A percentile compares a stretch with the other conserved stretches of the same genome.
Evolutionary conservation across 2,797 vertebrate species (phyloP).

Genomic region (Gadopsis bispinosus): DNA sequence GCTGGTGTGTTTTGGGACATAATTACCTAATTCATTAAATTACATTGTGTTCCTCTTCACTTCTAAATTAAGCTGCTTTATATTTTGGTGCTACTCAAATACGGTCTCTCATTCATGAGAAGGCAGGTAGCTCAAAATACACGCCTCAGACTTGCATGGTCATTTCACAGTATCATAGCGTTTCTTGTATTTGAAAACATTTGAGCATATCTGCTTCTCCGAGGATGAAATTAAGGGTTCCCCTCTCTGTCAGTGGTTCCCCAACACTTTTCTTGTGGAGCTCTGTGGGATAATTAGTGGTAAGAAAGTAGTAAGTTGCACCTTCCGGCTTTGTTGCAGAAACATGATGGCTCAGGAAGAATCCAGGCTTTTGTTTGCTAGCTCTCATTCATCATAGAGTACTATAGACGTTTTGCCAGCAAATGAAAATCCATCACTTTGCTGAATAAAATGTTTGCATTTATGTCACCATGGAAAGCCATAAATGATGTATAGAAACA

Average conservation of each 20-base stretch:
- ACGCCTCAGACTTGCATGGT: background rate
- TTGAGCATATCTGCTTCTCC: background rate
- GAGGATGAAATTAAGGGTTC: background rate
- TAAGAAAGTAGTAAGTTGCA: conserved; percentile 1
- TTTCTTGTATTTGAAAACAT: conserved; percentile 4
- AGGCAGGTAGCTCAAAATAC: background rate
- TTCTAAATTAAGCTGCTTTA: background rate
- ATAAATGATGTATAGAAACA: background rate
- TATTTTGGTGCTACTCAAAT: background rate
- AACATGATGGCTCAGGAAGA: background rate
- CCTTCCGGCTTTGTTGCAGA: conserved; percentile 12
- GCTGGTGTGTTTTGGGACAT: background rate
- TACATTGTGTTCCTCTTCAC: background rate
- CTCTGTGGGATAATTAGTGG: background rate
- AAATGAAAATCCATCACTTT: background rate
- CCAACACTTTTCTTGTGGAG: background rate
- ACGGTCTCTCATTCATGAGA: background rate
- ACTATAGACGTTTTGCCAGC: background rate
- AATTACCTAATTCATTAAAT: background rate
- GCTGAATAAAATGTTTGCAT: background rate
- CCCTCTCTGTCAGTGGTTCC: background rate
- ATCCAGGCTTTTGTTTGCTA: background rate
- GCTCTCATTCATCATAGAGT: background rate
- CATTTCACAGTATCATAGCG: background rate
- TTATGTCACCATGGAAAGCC: background rate